These are phyloP conservation scores for Trichacis sp. DNA, from an alignment of 2,888 invertebrate species.

Conservation along the genomic window DNA sequence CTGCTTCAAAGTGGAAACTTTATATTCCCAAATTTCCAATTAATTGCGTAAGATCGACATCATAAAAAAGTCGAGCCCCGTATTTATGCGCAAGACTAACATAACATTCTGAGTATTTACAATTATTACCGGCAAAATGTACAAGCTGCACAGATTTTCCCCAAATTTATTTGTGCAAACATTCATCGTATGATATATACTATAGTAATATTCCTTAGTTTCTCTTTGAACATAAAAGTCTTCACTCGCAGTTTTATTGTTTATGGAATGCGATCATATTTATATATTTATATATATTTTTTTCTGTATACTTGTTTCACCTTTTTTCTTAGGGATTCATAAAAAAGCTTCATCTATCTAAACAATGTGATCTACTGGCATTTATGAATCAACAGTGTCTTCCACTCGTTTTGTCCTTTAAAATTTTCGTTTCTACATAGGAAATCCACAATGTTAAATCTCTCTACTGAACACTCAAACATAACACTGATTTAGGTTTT, in stretches of 20 bases:
- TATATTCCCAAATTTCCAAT: background rate
- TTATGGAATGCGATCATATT: slow-evolving; percentile 47
- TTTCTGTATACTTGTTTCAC: slow-evolving; percentile 47
- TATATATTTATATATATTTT: slow-evolving; percentile 37
- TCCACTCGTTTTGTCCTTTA: slow-evolving; percentile 47
- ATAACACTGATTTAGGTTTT: slow-evolving; percentile 63
- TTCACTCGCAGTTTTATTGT: slow-evolving; percentile 42
- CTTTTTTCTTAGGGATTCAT: slow-evolving; percentile 59
- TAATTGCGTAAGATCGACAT: slow-evolving; percentile 6
- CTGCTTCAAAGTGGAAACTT: no score
- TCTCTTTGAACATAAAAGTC: slow-evolving; percentile 32
- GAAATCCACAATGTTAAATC: slow-evolving; percentile 65
- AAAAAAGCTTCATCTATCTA: slow-evolving; percentile 63
- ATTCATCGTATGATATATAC: slow-evolving; percentile 26
- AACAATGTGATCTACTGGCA: slow-evolving; percentile 64
- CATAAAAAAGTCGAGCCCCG: slow-evolving; percentile 45
- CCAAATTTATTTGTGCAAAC: slow-evolving; percentile 12
- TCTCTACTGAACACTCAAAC: slow-evolving; percentile 68
- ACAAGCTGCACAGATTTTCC: slow-evolving; percentile 19
- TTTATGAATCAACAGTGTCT: slow-evolving; percentile 60
- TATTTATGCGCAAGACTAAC: no score
- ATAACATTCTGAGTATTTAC: slow-evolving; percentile 54
- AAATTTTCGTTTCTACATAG: slow-evolving; percentile 63
- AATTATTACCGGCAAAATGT: slow-evolving; percentile 43
- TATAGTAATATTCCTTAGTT: slow-evolving; percentile 38